Evolutionary conservation across 2,888 invertebrate species (phyloP), one percentile per base, ranked within the genome.

Genomic region (Diaphora mendica): DNA sequence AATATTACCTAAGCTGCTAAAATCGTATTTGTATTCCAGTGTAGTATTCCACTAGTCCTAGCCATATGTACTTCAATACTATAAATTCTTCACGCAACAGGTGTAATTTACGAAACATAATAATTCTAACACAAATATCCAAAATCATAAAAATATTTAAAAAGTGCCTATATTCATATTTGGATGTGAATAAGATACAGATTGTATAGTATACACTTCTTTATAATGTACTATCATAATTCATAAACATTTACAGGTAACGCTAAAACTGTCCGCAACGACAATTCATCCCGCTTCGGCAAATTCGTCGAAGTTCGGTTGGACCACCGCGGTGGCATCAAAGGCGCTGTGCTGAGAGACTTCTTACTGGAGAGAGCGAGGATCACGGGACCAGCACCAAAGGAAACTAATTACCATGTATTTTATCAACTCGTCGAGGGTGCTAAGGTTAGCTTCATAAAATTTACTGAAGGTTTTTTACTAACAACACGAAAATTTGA

Each of bases 261-360:
- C 93, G 99, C 99, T 1, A 99, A 98, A 94, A 99, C 99, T 0
- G 98, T 99, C 20, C 96, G 99, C 68, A 99, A 99, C 90, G 99
- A 99, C 93, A 99, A 99, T 92, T 98, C 98, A 23, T 98, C 98
- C 62, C 96, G 99, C 17, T 99, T 99, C 92, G 99, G 99, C n/a
- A 99, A 99, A 94, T 99, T 99, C 91, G 99, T 99, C 96, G 99
- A 99, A 94, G 98, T 99, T 13, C 98, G 99, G 88, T 97, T 99
- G 90, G 99, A 99, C 94, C 97, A 97, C 78, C 97, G 98, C 85
- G 98, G 98, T 95, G 98, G 98, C 93, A 99, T 99, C 87, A 97
- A 98, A 83, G 99, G 99, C 30, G 99, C 99, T 85, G 98, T 99
- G 78, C 97, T 99, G 71, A 97, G 99, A 89, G 99, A 99, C 92